phyloP scores from a whole-genome alignment of 2,797 vertebrate genomes.

The Scomberomorus guttatus region DNA sequence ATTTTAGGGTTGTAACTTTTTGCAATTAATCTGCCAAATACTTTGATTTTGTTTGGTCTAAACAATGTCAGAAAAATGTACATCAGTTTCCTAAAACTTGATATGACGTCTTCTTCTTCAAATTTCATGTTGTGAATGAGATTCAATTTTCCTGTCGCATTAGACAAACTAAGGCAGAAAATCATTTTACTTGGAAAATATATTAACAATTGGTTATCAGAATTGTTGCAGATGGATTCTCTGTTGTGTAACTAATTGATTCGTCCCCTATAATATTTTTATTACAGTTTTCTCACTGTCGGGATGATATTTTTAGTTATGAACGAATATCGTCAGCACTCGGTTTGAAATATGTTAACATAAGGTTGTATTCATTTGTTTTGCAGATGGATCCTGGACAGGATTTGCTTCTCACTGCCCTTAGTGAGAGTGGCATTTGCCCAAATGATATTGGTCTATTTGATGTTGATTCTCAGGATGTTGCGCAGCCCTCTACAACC shows the following conservation, averaged over 20 bases:
- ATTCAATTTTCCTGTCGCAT: neutral
- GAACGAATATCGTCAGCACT: neutral
- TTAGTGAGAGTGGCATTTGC: constrained; percentile 99
- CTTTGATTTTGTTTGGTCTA: neutral
- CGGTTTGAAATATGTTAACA: neutral
- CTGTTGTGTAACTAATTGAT: neutral
- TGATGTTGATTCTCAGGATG: constrained; percentile 93
- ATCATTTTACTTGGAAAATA: neutral
- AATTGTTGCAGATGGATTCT: too few species aligned
- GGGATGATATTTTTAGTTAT: neutral
- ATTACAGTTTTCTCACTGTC: neutral
- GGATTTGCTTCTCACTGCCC: constrained; percentile 97
- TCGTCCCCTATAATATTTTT: neutral
- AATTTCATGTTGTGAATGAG: neutral
- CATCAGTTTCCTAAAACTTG: neutral
- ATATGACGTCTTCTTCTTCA: neutral
- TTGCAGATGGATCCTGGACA: constrained; percentile 98
- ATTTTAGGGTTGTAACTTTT: too few species aligned
- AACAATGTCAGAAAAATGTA: neutral
- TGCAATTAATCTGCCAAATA: neutral
- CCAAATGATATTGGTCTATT: constrained; percentile 93
- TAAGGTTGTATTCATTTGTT: constrained; percentile 5
- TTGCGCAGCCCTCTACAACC: constrained; percentile 85
- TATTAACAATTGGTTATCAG: neutral
- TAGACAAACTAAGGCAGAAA: neutral